A percentile compares a stretch with the other conserved stretches of the same genome.
Evolutionary conservation across 2,113 vertebrate species (phyloP).

Genomic region (Cochlearius cochlearius): DNA sequence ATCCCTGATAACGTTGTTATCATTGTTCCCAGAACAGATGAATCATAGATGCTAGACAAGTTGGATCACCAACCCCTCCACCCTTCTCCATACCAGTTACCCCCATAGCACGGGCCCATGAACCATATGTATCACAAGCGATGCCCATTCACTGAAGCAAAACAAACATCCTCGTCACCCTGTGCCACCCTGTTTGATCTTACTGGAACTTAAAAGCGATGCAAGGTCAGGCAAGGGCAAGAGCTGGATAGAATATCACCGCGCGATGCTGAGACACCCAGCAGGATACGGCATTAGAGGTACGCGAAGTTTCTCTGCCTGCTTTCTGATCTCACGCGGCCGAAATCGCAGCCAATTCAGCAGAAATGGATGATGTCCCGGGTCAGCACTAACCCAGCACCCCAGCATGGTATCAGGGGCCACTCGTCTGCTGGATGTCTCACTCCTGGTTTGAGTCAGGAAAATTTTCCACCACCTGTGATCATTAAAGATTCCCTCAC

Average conservation of each 20-base stretch:
- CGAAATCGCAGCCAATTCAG: neutral
- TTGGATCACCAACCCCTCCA: neutral
- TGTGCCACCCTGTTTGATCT: slow-evolving; percentile 47
- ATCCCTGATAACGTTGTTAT: neutral
- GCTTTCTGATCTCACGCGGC: neutral
- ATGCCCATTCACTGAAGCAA: slow-evolving; percentile 14
- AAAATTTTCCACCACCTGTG: slow-evolving; percentile 35
- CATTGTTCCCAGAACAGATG: neutral
- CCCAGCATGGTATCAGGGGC: neutral
- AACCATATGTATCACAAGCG: neutral
- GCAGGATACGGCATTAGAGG: neutral
- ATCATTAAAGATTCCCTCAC: slow-evolving; percentile 38
- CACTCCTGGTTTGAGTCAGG: neutral
- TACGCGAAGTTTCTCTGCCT: neutral
- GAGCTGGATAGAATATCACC: neutral
- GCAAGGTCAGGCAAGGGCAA: slow-evolving; percentile 33
- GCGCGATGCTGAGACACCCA: neutral
- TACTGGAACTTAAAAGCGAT: neutral
- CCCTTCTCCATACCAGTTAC: neutral
- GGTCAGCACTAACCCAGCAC: neutral
- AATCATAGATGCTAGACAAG: slow-evolving; percentile 9
- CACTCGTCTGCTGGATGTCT: fast-evolving
- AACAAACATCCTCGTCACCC: neutral
- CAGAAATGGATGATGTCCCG: neutral
- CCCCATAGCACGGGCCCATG: neutral